phyloP scores from a whole-genome alignment of 2,888 invertebrate species.

The Litoditis marina region DNA sequence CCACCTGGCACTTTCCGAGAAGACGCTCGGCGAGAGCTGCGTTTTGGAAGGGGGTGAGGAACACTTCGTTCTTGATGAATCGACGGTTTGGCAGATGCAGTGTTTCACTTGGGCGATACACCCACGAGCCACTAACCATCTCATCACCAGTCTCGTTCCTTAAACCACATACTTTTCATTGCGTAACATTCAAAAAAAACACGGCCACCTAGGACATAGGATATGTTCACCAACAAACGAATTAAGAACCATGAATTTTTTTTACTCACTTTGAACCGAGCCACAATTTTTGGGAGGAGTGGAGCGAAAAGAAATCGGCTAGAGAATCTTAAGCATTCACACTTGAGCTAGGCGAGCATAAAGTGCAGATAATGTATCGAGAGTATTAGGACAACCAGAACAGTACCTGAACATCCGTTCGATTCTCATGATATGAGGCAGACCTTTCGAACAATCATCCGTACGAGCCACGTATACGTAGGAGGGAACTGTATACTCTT shows the following conservation, averaged over 20 bases:
- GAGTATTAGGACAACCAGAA: background rate
- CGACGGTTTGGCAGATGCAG: conserved; percentile 90
- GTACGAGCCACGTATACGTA: conserved; percentile 78
- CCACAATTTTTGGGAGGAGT: no score
- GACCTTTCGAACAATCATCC: conserved; percentile 65
- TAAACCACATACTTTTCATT: conserved; percentile 5
- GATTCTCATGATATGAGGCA: conserved; percentile 79
- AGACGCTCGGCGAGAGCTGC: conserved; percentile 81
- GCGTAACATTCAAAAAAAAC: background rate
- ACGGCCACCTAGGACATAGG: no score
- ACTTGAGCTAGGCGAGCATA: no score
- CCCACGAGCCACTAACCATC: conserved; percentile 77
- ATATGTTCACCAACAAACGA: no score
- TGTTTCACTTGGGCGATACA: conserved; percentile 87
- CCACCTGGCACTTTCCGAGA: conserved; percentile 81
- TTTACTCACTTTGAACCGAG: no score
- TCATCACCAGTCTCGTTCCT: conserved; percentile 64
- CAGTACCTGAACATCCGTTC: conserved; percentile 81
- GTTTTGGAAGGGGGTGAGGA: conserved; percentile 85
- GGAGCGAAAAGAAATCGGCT: no score
- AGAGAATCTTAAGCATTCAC: no score
- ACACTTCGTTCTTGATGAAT: conserved; percentile 83
- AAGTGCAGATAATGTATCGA: no score
- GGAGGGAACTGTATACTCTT: conserved; percentile 79
- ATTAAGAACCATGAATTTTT: no score